Percentiles rank a stretch among this genome's conserved stretches.
Evolutionary conservation across 2,113 vertebrate genomes (phyloP).

Genomic region (Labeo rohita): DNA sequence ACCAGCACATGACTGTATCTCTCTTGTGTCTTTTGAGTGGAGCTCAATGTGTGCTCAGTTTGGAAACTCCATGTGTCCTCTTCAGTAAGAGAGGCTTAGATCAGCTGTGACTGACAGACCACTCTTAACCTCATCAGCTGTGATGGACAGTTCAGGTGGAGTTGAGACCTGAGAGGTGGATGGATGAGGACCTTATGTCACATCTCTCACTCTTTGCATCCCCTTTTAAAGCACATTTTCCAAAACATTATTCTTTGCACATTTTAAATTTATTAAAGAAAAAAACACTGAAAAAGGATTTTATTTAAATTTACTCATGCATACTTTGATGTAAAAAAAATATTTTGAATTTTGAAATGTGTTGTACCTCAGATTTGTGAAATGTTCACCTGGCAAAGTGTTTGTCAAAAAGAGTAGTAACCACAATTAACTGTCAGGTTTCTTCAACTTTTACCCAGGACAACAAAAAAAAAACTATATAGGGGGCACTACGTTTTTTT

Average conservation of each 20-base stretch:
- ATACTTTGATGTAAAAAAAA: too few species aligned
- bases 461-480: too few species aligned
- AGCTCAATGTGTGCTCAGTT: neutral
- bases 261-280: too few species aligned
- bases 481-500: too few species aligned
- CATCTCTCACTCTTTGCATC: neutral
- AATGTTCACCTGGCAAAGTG: too few species aligned
- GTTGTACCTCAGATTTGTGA: too few species aligned
- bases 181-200: neutral
- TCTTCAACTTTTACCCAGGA: too few species aligned
- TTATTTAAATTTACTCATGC: too few species aligned
- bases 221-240: neutral
- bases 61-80: neutral
- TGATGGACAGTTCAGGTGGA: neutral
- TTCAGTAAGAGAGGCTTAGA: neutral
- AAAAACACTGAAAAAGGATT: too few species aligned
- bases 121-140: neutral
- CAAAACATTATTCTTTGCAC: neutral
- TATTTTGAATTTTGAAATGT: too few species aligned
- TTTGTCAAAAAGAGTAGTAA: too few species aligned
- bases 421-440: too few species aligned
- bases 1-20: neutral
- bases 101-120: slow-evolving; percentile 16
- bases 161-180: slow-evolving; percentile 7
- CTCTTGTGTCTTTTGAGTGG: neutral